Evolutionary conservation across 2,888 invertebrate species (phyloP).

Genomic region (Standfussiana lucernea): DNA sequence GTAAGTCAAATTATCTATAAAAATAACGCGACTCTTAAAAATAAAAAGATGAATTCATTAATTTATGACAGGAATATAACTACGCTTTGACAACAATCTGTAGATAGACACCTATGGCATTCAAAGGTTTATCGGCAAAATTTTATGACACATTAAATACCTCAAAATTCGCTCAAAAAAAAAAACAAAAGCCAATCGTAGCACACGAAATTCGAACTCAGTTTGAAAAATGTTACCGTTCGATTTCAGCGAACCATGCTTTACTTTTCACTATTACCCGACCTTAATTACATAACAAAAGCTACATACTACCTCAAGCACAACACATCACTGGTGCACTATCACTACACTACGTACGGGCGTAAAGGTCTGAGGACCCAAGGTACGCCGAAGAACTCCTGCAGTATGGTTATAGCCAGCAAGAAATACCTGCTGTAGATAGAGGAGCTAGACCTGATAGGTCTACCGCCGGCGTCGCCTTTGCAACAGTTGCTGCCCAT

Average conservation of each 20-base stretch:
- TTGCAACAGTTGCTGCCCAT: conserved; percentile 92
- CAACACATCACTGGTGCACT: conserved; percentile 73
- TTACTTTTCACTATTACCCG: conserved; percentile 42
- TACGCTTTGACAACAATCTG: background rate
- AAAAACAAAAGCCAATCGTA: conserved; percentile 48
- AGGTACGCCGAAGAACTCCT: conserved; percentile 81
- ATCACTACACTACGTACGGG: conserved; percentile 80
- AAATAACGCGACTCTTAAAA: conserved; percentile 43
- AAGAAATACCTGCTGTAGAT: conserved; percentile 89
- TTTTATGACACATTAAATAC: conserved; percentile 33
- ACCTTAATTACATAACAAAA: conserved; percentile 65
- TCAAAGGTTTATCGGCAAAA: conserved; percentile 37
- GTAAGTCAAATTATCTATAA: conserved; percentile 31
- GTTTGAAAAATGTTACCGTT: conserved; percentile 47
- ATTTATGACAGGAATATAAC: conserved; percentile 36
- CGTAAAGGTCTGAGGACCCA: conserved; percentile 81
- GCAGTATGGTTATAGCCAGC: conserved; percentile 81
- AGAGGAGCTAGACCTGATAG: conserved; percentile 86
- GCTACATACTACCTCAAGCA: conserved; percentile 67
- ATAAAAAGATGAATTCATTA: conserved; percentile 43
- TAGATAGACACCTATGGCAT: conserved; percentile 27
- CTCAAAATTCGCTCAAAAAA: conserved; percentile 48
- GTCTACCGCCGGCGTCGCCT: conserved; percentile 88
- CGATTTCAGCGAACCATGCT: conserved; percentile 62
- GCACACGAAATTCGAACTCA: conserved; percentile 55